These are phyloP conservation scores for Anolis carolinensis DNA, from an alignment of 2,113 vertebrate genomes.

Conservation along the genomic window DNA sequence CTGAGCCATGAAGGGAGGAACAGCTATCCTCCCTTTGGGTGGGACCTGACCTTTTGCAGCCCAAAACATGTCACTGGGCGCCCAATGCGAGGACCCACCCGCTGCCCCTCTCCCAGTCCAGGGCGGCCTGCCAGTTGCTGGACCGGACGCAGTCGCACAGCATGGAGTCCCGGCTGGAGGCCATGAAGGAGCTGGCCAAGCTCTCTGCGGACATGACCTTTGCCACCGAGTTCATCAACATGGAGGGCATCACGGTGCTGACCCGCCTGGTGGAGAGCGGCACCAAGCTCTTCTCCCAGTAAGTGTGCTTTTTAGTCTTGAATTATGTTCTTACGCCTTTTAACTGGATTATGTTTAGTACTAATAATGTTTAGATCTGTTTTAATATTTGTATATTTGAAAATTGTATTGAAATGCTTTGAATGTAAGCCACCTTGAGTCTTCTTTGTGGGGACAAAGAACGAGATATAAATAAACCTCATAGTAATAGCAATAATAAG, in stretches of 20 bases:
- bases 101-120: conserved; percentile 76
- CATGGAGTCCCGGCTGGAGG: conserved; percentile 93
- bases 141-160: conserved; percentile 91
- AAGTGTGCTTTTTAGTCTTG: conserved; percentile 41
- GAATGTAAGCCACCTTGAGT: too few relatives aligned
- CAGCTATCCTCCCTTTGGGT: neutral
- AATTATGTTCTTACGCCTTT: too few relatives aligned
- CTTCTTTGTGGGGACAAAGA: too few relatives aligned
- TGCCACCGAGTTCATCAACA: conserved; percentile 96
- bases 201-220: conserved; percentile 95
- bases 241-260: conserved; percentile 94
- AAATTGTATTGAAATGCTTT: too few relatives aligned
- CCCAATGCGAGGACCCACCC: conserved; percentile 23
- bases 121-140: conserved; percentile 95
- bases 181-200: conserved; percentile 96
- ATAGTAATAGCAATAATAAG: too few relatives aligned
- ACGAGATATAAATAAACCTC: too few relatives aligned
- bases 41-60: too few relatives aligned
- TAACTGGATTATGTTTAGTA: too few relatives aligned
- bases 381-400: too few relatives aligned
- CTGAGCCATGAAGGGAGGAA: neutral
- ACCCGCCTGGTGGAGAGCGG: conserved; percentile 94
- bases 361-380: too few relatives aligned
- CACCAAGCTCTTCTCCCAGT: conserved; percentile 88
- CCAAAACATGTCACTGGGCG: neutral